phyloP scores from a whole-genome alignment of 2,113 vertebrate species.

The Fregetta grallaria region DNA sequence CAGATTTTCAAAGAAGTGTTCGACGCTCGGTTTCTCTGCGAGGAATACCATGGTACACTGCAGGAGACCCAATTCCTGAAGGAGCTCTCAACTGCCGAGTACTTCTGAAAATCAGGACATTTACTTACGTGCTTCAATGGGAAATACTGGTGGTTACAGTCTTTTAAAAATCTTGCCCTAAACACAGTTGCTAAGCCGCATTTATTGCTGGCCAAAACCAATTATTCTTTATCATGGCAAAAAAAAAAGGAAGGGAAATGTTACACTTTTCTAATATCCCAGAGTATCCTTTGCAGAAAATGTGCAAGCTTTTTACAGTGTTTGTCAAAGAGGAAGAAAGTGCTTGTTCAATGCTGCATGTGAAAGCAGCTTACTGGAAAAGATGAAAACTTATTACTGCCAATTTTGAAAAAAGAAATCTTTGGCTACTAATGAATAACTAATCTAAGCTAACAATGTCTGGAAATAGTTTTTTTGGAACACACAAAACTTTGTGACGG shows the following conservation, averaged over 20 bases:
- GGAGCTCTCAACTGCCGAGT: background rate
- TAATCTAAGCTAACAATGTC: slow-evolving; percentile 77
- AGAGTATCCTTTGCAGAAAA: slow-evolving; percentile 62
- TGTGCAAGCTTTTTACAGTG: slow-evolving; percentile 41
- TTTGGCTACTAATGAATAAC: slow-evolving; percentile 78
- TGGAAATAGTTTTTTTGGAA: slow-evolving; percentile 77
- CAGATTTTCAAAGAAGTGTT: background rate
- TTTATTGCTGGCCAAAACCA: background rate
- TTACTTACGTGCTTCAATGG: rapidly evolving
- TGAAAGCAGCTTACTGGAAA: slow-evolving; percentile 78
- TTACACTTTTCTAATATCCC: slow-evolving; percentile 42
- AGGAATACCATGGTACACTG: background rate
- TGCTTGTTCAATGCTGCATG: slow-evolving; percentile 36
- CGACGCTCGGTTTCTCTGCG: rapidly evolving
- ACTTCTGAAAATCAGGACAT: background rate
- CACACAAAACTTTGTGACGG: slow-evolving; percentile 59
- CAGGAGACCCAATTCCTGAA: background rate
- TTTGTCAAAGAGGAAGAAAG: slow-evolving; percentile 72
- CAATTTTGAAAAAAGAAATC: slow-evolving; percentile 74
- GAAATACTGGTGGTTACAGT: background rate
- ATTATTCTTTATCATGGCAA: background rate
- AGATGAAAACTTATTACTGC: slow-evolving; percentile 73
- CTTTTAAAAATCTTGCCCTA: background rate
- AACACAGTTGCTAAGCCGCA: background rate
- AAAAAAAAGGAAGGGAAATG: background rate